Evolutionary conservation across 2,888 invertebrate species (phyloP).

Genomic region (Pollenia amentaria): DNA sequence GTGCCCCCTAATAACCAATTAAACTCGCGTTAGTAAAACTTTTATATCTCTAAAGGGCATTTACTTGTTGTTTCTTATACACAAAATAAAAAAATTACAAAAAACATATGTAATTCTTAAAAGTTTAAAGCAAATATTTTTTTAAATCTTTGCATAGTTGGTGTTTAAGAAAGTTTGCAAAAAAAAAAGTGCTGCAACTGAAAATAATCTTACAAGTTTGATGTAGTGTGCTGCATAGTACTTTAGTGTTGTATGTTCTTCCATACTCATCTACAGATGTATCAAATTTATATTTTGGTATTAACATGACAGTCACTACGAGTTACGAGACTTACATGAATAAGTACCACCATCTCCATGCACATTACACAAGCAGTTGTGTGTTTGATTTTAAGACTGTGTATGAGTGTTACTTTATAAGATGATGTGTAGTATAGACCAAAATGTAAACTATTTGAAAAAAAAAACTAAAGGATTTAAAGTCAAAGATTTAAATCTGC

Average conservation of each 20-base stretch:
- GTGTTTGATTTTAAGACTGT: neutral
- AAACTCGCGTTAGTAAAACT: neutral
- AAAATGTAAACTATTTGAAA: conserved; percentile 54
- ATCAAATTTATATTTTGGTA: conserved; percentile 60
- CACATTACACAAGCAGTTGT: neutral
- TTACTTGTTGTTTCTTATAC: neutral
- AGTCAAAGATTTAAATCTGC: conserved; percentile 49
- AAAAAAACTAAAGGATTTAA: conserved; percentile 23
- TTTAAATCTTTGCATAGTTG: conserved; percentile 49
- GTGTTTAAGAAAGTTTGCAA: conserved; percentile 1
- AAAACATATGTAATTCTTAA: conserved; percentile 2
- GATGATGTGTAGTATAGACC: conserved; percentile 33
- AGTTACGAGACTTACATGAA: conserved; percentile 66
- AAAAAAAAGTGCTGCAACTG: neutral
- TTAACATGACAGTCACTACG: conserved; percentile 60
- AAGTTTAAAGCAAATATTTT: conserved; percentile 42
- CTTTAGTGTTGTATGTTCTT: neutral
- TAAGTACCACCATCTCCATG: conserved; percentile 26
- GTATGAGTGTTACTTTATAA: conserved; percentile 1
- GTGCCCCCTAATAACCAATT: no score
- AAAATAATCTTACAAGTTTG: neutral
- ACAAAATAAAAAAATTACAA: conserved; percentile 19
- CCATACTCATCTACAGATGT: conserved; percentile 34
- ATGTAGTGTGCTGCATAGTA: neutral
- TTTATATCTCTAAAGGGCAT: neutral